Percentiles rank a stretch among this genome's conserved stretches.
Evolutionary conservation across 2,797 vertebrate species (phyloP).

Genomic region (Onychomys arenicola): DNA sequence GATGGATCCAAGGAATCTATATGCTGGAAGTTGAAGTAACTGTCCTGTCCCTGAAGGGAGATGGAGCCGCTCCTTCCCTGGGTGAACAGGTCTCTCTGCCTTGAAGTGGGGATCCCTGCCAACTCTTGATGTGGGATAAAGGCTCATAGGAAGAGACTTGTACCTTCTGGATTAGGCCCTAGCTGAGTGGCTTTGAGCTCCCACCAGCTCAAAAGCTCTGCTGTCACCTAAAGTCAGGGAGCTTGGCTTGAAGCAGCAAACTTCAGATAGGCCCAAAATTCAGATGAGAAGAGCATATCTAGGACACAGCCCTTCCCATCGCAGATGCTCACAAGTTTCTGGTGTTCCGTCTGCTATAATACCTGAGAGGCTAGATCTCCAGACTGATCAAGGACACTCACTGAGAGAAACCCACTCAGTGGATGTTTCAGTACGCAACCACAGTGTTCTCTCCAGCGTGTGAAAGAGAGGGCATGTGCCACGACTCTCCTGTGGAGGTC

Average conservation of each 20-base stretch:
- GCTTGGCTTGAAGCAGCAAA: neutral
- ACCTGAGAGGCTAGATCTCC: neutral
- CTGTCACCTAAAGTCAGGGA: neutral
- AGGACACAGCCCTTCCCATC: neutral
- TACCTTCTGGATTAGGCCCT: neutral
- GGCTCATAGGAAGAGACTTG: neutral
- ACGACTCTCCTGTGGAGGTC: neutral
- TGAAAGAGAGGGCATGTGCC: neutral
- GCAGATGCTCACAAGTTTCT: neutral
- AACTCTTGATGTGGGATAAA: neutral
- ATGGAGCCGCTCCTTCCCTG: neutral
- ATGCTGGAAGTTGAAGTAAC: neutral
- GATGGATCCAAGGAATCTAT: conserved; percentile 3
- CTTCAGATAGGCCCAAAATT: conserved; percentile 7
- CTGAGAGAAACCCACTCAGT: conserved; percentile 20
- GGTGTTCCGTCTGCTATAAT: neutral
- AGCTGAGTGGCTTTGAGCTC: conserved; percentile 2
- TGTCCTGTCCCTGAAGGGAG: conserved; percentile 36
- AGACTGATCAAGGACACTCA: neutral
- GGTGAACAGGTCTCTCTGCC: neutral
- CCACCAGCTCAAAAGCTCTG: neutral
- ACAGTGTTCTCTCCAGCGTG: neutral
- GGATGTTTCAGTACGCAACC: neutral
- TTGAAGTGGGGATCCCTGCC: neutral
- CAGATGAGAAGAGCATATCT: neutral